Percentiles rank a stretch among this genome's conserved stretches.
Evolutionary conservation across 2,888 invertebrate genomes (phyloP).

Genomic region (Spisula subtruncata): DNA sequence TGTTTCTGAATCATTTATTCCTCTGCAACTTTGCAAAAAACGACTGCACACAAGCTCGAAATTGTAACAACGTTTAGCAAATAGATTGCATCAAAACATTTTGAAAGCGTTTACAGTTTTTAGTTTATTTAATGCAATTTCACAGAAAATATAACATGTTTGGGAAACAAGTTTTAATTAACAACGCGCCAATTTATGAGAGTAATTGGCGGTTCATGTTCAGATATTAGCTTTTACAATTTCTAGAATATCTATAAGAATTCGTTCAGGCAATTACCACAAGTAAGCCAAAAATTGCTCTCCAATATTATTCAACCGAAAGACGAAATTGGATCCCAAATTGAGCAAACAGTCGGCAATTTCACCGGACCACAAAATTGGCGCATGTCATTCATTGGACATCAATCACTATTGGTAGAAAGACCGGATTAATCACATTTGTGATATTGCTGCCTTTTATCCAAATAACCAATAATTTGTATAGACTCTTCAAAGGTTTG

Average conservation of each 20-base stretch:
- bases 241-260: neutral
- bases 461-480: conserved; percentile 47
- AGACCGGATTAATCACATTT: conserved; percentile 42
- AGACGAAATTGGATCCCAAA: conserved; percentile 46
- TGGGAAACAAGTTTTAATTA: too few relatives aligned
- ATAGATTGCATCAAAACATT: too few relatives aligned
- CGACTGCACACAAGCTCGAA: too few relatives aligned
- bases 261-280: conserved; percentile 21
- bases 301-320: conserved; percentile 37
- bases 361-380: conserved; percentile 46
- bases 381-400: conserved; percentile 35
- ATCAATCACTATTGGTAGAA: conserved; percentile 32
- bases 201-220: too few relatives aligned
- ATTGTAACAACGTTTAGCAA: too few relatives aligned
- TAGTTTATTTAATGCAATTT: too few relatives aligned
- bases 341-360: conserved; percentile 42
- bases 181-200: too few relatives aligned
- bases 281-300: conserved; percentile 19
- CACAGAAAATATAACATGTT: too few relatives aligned
- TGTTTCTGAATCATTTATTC: conserved; percentile 9
- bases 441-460: conserved; percentile 36
- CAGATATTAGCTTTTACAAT: too few relatives aligned
- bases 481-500: conserved; percentile 18
- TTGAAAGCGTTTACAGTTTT: too few relatives aligned
- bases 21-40: neutral